A percentile compares a stretch with the other conserved stretches of the same genome.
These are phyloP conservation scores for Scophthalmus maximus DNA, from an alignment of 2,113 vertebrate species.

Conservation along the genomic window DNA sequence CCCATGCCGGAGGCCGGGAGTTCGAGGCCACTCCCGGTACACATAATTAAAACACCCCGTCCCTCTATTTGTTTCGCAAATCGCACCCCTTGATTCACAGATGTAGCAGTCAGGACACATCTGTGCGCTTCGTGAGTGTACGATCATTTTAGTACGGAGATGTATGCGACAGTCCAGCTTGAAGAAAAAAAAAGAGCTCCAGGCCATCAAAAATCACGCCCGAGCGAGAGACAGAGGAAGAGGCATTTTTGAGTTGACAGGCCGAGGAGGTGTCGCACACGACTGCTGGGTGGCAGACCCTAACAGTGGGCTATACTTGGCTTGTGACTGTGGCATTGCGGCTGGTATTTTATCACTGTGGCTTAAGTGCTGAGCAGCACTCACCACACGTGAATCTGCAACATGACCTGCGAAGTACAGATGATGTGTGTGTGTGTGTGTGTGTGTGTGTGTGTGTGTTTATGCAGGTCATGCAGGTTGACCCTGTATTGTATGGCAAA, in stretches of 20 bases:
- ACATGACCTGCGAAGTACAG: slow-evolving; percentile 27
- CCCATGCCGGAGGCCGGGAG: too few species aligned
- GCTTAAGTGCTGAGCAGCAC: slow-evolving; percentile 37
- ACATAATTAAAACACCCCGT: too few species aligned
- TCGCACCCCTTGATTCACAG: too few species aligned
- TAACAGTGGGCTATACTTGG: slow-evolving; percentile 38
- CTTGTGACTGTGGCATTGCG: slow-evolving; percentile 30
- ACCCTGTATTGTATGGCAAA: slow-evolving; percentile 7
- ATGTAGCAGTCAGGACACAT: background rate
- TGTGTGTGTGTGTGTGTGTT: slow-evolving; percentile 19
- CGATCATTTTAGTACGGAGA: background rate
- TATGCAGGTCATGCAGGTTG: slow-evolving; percentile 11
- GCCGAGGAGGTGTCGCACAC: slow-evolving; percentile 18
- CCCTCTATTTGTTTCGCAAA: too few species aligned
- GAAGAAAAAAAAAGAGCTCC: background rate
- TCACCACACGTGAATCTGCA: slow-evolving; percentile 31
- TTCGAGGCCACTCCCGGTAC: too few species aligned
- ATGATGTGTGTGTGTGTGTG: slow-evolving; percentile 5
- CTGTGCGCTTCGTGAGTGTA: background rate
- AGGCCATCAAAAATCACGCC: background rate
- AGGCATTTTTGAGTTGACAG: slow-evolving; percentile 30
- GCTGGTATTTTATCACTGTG: slow-evolving; percentile 55
- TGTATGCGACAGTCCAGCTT: background rate
- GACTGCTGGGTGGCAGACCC: slow-evolving; percentile 40
- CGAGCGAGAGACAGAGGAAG: background rate